Conservation (phyloP, 2,797 vertebrate genomes). For the Acropternis orthonyx region DNA sequence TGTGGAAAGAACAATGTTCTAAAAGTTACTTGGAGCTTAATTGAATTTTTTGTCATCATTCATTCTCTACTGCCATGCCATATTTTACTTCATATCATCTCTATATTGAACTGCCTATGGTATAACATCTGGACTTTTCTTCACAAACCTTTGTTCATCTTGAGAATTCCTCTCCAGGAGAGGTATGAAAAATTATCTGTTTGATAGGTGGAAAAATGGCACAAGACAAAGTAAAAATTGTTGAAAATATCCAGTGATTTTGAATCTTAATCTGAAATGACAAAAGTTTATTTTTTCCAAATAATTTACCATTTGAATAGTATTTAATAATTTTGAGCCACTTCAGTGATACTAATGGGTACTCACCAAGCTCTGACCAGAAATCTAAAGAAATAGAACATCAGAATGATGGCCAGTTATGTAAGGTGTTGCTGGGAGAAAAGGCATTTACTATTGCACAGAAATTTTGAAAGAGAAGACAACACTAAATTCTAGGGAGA, state of each 20-base stretch:
- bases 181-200: neutral
- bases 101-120: neutral
- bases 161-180: neutral
- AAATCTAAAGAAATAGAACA: neutral
- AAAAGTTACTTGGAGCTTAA: neutral
- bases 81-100: neutral
- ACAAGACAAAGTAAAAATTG: neutral
- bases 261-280: neutral
- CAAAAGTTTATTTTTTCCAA: neutral
- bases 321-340: neutral
- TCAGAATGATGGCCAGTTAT: neutral
- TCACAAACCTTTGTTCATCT: neutral
- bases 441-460: neutral
- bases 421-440: neutral
- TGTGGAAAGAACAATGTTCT: neutral
- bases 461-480: neutral
- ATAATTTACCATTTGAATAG: neutral
- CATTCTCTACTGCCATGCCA: neutral
- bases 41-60: constrained; percentile 3
- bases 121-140: neutral
- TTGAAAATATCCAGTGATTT: neutral
- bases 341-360: neutral
- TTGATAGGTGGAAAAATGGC: neutral
- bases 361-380: neutral
- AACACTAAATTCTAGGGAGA: neutral